Evolutionary conservation across 2,888 invertebrate species (phyloP).

Genomic region (Peribatodes rhomboidaria): DNA sequence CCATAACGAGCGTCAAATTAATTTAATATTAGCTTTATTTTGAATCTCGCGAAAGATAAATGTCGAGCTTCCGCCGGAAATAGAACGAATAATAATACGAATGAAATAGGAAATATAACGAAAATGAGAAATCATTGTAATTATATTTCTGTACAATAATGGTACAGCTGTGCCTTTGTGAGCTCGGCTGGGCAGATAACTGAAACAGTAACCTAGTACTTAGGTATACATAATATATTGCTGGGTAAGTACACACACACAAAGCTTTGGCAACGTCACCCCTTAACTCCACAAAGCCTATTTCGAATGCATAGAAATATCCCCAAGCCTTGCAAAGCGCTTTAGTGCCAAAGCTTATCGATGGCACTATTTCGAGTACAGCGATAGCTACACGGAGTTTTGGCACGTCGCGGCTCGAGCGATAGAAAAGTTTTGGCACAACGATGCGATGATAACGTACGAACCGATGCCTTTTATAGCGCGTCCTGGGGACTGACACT

Average conservation of each 20-base stretch:
- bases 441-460: slow-evolving; percentile 50
- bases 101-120: too few species aligned
- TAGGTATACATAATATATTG: neutral
- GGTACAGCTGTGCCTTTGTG: too few species aligned
- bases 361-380: slow-evolving; percentile 50
- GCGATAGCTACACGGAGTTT: slow-evolving; percentile 54
- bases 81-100: too few species aligned
- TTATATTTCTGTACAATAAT: too few species aligned
- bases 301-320: slow-evolving; percentile 52
- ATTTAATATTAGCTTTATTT: too few species aligned
- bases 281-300: slow-evolving; percentile 36
- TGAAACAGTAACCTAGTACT: too few species aligned
- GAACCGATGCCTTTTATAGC: slow-evolving; percentile 49
- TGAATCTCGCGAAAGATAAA: too few species aligned
- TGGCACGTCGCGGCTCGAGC: slow-evolving; percentile 52
- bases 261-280: neutral
- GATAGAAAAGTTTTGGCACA: slow-evolving; percentile 54
- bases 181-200: too few species aligned
- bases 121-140: too few species aligned
- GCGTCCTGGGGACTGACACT: slow-evolving; percentile 41
- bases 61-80: too few species aligned
- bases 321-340: slow-evolving; percentile 48
- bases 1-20: too few species aligned
- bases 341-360: slow-evolving; percentile 52
- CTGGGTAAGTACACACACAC: neutral